Evolutionary conservation across 2,888 invertebrate genomes (phyloP).

Genomic region (Helleia helle): DNA sequence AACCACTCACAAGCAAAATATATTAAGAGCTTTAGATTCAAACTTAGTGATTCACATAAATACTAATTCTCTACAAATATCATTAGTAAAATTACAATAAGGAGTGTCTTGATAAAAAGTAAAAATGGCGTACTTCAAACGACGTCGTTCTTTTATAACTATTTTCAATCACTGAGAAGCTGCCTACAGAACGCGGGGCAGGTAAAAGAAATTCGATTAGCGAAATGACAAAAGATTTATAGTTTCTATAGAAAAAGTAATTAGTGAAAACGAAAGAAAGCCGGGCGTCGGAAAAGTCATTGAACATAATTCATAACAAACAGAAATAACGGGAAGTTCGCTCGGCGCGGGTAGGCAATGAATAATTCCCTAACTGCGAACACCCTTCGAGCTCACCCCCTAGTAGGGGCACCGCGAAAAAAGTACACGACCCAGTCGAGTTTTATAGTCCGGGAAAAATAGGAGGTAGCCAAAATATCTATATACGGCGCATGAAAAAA

Average conservation of each 20-base stretch:
- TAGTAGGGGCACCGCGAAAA: constrained; percentile 57
- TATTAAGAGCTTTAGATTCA: no score
- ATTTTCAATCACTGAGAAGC: constrained; percentile 8
- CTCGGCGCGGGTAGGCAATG: constrained; percentile 72
- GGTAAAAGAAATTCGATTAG: constrained; percentile 27
- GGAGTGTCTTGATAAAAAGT: no score
- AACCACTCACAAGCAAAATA: no score
- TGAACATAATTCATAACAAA: constrained; percentile 73
- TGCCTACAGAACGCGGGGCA: constrained; percentile 19
- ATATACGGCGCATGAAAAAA: constrained; percentile 63
- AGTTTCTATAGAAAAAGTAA: constrained; percentile 64
- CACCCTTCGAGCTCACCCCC: constrained; percentile 46
- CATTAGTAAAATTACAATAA: background rate
- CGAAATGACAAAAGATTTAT: constrained; percentile 45
- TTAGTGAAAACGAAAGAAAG: constrained; percentile 67
- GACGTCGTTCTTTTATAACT: background rate
- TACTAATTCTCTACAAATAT: background rate
- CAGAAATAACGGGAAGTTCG: constrained; percentile 71
- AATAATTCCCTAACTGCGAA: constrained; percentile 73
- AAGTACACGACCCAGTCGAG: constrained; percentile 65
- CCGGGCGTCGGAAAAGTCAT: constrained; percentile 65
- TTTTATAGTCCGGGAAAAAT: constrained; percentile 70
- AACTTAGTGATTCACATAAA: no score
- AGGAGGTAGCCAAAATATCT: constrained; percentile 70
- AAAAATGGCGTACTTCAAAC: constrained; percentile 4